phyloP scores from a whole-genome alignment of 2,888 invertebrate species.

The Gryllus longicercus region DNA sequence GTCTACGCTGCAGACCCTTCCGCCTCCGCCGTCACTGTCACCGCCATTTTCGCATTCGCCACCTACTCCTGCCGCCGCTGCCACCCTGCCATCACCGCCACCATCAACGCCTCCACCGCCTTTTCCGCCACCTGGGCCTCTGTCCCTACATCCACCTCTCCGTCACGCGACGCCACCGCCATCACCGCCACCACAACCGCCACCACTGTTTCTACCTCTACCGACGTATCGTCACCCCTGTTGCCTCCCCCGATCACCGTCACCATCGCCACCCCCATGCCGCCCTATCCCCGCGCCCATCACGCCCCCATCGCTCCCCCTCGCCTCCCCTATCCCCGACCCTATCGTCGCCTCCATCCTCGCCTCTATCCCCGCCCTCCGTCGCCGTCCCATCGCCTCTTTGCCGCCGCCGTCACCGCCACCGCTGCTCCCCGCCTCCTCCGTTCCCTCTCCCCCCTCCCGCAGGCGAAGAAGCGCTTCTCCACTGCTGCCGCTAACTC shows the following conservation, averaged over 20 bases:
- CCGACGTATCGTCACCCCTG: too few species aligned
- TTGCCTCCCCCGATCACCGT: background rate
- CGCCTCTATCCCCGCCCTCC: slow-evolving; percentile 44
- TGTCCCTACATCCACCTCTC: slow-evolving; percentile 31
- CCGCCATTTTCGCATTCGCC: background rate
- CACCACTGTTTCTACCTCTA: too few species aligned
- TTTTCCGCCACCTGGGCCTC: background rate
- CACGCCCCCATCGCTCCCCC: background rate
- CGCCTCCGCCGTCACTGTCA: background rate
- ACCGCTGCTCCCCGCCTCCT: slow-evolving; percentile 40
- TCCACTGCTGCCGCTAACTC: slow-evolving; percentile 41
- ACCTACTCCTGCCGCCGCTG: background rate
- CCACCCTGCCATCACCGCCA: too few species aligned
- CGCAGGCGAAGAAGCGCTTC: slow-evolving; percentile 44
- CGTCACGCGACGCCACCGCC: slow-evolving; percentile 40
- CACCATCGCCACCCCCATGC: background rate
- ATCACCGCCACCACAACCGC: too few species aligned
- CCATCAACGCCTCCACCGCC: background rate
- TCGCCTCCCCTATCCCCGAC: slow-evolving; percentile 36
- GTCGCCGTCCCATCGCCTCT: slow-evolving; percentile 40
- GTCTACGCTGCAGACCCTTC: too few species aligned
- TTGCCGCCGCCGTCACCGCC: too few species aligned
- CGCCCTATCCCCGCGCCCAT: background rate
- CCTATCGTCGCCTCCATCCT: slow-evolving; percentile 44
- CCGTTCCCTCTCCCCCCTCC: slow-evolving; percentile 45